Percentiles rank a stretch among this genome's conserved stretches.
phyloP scores from a whole-genome alignment of 2,888 invertebrate species.

The Apamea epomidion region DNA sequence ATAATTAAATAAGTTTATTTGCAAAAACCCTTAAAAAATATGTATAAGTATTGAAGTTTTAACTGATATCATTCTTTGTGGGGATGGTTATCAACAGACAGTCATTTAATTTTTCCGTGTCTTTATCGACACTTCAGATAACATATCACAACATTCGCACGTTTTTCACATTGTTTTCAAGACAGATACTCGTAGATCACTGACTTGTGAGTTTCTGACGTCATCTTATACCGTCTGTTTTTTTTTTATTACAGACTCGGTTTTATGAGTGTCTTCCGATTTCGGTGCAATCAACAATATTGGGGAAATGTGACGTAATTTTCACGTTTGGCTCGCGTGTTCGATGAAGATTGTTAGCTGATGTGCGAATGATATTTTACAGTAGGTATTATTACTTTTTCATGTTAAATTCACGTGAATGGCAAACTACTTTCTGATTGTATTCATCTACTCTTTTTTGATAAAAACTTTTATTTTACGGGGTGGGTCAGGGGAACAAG shows the following conservation, averaged over 20 bases:
- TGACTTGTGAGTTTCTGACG: constrained; percentile 39
- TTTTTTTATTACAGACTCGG: constrained; percentile 18
- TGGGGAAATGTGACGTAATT: not conserved
- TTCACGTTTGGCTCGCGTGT: constrained; percentile 21
- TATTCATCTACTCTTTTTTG: not conserved
- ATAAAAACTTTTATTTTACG: not conserved
- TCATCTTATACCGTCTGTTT: constrained; percentile 37
- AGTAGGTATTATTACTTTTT: not conserved
- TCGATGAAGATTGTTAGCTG: constrained; percentile 1
- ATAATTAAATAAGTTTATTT: too few relatives aligned
- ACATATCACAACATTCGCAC: constrained; percentile 54
- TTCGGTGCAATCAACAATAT: constrained; percentile 9
- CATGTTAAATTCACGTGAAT: not conserved
- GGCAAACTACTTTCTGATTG: not conserved
- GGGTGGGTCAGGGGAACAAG: too few relatives aligned
- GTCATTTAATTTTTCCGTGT: constrained; percentile 42
- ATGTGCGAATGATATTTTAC: not conserved
- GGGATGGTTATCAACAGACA: constrained; percentile 34
- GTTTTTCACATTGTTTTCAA: constrained; percentile 39
- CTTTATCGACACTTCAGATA: constrained; percentile 47
- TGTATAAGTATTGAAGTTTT: not conserved
- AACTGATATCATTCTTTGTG: constrained; percentile 26
- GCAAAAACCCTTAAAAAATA: too few relatives aligned
- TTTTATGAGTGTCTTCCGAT: constrained; percentile 20
- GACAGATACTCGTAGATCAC: constrained; percentile 45